A percentile compares a stretch with the other conserved stretches of the same genome.
phyloP scores from a whole-genome alignment of 2,113 vertebrate species.

The Cervus canadensis region DNA sequence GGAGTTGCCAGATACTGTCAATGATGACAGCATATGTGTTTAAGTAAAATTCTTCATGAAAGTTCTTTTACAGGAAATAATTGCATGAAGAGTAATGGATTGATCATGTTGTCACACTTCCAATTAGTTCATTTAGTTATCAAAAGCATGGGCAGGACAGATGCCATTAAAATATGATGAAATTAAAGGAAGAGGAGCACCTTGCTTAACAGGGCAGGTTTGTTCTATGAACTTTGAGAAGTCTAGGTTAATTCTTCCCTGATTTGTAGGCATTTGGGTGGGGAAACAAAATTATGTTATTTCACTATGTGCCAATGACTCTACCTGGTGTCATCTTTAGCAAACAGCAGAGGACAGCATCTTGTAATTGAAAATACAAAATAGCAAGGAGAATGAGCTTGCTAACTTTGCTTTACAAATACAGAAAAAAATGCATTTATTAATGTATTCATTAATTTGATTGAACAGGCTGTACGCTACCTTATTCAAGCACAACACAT shows the following conservation, averaged over 20 bases:
- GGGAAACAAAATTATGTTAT: not conserved
- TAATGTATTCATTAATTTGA: not conserved
- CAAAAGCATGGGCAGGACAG: not conserved
- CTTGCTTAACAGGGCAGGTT: not conserved
- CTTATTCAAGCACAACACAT: not conserved
- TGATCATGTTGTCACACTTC: not conserved
- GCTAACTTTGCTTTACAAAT: conserved; percentile 6
- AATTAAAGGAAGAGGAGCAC: fast-evolving
- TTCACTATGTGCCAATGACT: not conserved
- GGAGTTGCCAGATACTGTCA: not conserved
- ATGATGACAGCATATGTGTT: not conserved
- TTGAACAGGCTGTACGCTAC: not conserved
- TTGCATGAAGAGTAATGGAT: not conserved
- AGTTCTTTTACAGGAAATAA: not conserved
- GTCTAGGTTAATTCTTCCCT: not conserved
- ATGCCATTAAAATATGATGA: not conserved
- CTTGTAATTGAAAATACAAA: conserved; percentile 59
- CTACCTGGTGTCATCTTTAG: conserved; percentile 19
- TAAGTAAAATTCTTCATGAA: not conserved
- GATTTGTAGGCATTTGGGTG: not conserved
- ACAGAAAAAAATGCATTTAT: not conserved
- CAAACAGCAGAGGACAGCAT: conserved; percentile 67
- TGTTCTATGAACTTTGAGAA: not conserved
- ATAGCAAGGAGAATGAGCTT: not conserved
- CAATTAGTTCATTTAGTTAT: not conserved